phyloP scores from a whole-genome alignment of 2,797 vertebrate species.

The Pangasius sanitwongsei region DNA sequence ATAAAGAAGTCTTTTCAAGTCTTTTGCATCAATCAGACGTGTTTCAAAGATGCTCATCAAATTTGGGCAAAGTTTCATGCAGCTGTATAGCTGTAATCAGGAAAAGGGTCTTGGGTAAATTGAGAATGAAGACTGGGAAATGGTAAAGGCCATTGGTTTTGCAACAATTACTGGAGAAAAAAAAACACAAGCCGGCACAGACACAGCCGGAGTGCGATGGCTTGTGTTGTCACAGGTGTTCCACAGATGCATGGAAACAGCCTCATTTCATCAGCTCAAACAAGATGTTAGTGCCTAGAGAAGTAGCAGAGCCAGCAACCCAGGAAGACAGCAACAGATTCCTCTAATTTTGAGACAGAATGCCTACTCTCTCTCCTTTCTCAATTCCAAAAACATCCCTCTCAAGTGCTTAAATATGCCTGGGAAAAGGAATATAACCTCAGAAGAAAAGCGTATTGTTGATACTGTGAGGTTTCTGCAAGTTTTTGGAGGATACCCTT shows the following conservation, averaged over 20 bases:
- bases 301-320: conserved; percentile 45
- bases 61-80: conserved; percentile 40
- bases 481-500: conserved; percentile 12
- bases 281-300: conserved; percentile 54
- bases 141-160: conserved; percentile 30
- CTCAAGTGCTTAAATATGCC: conserved; percentile 48
- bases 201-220: conserved; percentile 11
- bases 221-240: conserved; percentile 58
- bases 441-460: conserved; percentile 41
- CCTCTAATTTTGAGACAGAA: conserved; percentile 54
- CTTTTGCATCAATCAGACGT: conserved; percentile 56
- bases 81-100: conserved; percentile 67
- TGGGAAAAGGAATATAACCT: conserved; percentile 27
- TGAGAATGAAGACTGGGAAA: conserved; percentile 26
- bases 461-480: conserved; percentile 9
- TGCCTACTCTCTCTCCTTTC: conserved; percentile 53
- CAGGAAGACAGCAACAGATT: conserved; percentile 45
- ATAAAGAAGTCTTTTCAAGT: conserved; percentile 67
- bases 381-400: conserved; percentile 49
- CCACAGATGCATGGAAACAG: conserved; percentile 52
- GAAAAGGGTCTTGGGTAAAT: conserved; percentile 48
- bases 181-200: background rate
- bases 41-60: conserved; percentile 56
- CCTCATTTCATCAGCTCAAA: conserved; percentile 46
- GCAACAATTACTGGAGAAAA: background rate